Evolutionary conservation across 2,797 vertebrate genomes (phyloP).

Genomic region (Hafferia zeledoni): DNA sequence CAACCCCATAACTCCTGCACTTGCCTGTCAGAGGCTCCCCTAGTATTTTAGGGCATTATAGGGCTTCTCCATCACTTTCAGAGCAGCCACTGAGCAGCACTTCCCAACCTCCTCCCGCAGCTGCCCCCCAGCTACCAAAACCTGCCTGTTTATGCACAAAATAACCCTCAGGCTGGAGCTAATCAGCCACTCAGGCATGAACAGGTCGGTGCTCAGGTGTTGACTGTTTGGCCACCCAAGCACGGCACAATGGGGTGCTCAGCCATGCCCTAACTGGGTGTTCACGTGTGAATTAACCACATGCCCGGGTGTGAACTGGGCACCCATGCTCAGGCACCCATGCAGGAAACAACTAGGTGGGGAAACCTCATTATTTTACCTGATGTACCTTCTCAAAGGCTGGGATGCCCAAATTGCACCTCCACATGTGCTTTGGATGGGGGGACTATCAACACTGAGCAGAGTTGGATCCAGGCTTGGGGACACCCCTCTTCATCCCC

Average conservation of each 20-base stretch:
- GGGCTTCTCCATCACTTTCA: background rate
- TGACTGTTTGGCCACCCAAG: background rate
- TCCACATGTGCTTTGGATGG: fast-evolving
- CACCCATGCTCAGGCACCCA: background rate
- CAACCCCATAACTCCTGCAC: background rate
- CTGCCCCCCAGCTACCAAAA: background rate
- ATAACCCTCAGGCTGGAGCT: background rate
- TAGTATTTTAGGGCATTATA: background rate
- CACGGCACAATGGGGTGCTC: background rate
- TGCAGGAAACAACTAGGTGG: background rate
- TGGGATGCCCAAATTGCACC: background rate
- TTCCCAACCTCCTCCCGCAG: background rate
- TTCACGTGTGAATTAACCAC: background rate
- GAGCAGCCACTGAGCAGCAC: background rate
- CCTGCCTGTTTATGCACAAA: background rate
- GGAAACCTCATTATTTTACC: background rate
- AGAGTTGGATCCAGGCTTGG: background rate
- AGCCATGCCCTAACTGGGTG: background rate
- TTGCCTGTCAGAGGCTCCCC: background rate
- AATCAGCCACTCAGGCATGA: background rate
- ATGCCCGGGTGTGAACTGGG: background rate
- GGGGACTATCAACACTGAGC: background rate
- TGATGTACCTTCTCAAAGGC: background rate
- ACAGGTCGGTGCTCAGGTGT: background rate
- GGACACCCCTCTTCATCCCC: background rate